These are phyloP conservation scores for Zoanthus gigantus DNA, from an alignment of 92 coral and sea anemone species.

Conservation along the genomic window DNA sequence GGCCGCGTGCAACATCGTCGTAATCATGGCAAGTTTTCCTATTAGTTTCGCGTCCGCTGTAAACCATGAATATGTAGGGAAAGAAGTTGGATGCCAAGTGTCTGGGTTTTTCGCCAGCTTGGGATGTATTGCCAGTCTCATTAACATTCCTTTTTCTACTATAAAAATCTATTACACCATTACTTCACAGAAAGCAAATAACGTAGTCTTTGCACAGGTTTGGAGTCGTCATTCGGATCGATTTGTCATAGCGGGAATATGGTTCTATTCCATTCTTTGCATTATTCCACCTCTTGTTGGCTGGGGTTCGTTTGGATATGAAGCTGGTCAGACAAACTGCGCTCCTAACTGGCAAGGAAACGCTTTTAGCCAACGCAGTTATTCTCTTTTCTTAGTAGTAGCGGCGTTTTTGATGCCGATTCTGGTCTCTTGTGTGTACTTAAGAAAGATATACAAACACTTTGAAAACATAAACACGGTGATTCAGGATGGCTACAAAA, in stretches of 20 bases:
- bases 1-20: not conserved
- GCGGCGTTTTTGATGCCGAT: slow-evolving; percentile 1
- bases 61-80: not conserved
- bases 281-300: slow-evolving; percentile 22
- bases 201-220: not conserved
- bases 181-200: slow-evolving; percentile 15
- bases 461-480: not conserved
- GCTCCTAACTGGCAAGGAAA: slow-evolving; percentile 29
- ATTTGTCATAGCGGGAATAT: not conserved
- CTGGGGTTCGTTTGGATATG: slow-evolving; percentile 8
- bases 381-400: not conserved
- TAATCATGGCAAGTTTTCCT: not conserved
- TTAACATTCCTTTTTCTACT: not conserved
- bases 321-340: not conserved
- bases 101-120: not conserved
- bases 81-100: not conserved
- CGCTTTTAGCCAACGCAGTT: not conserved
- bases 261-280: slow-evolving; percentile 1
- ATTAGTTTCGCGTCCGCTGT: slow-evolving; percentile 14
- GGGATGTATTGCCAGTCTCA: slow-evolving; percentile 1
- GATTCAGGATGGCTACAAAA: slow-evolving; percentile 4
- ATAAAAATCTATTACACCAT: slow-evolving; percentile 15
- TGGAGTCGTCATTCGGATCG: not conserved
- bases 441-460: slow-evolving; percentile 7
- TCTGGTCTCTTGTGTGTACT: not conserved